Evolutionary conservation across 2,797 vertebrate species (phyloP).

Genomic region (Ciconia nigra): DNA sequence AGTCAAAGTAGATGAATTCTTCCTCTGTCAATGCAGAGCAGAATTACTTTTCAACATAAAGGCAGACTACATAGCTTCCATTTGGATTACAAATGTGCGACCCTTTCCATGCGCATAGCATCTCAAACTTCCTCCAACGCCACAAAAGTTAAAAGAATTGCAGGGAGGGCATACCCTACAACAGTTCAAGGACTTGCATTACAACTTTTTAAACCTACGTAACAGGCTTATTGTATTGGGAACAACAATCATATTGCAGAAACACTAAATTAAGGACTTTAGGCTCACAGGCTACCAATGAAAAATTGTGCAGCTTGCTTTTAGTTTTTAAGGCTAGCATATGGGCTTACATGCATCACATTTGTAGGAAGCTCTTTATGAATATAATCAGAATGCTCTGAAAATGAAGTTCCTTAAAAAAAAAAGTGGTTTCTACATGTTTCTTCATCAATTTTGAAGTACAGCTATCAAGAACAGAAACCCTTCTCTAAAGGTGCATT

Average conservation of each 20-base stretch:
- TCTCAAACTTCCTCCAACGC: not conserved
- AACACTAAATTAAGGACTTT: not conserved
- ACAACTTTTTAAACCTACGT: not conserved
- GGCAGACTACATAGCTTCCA: not conserved
- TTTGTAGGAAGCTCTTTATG: not conserved
- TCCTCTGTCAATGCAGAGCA: not conserved
- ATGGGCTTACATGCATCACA: not conserved
- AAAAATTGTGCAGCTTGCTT: not conserved
- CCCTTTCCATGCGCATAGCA: not conserved
- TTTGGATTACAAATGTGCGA: not conserved
- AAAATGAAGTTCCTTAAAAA: not conserved
- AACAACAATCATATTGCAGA: not conserved
- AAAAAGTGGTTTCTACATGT: not conserved
- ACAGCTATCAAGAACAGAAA: not conserved
- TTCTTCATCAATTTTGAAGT: not conserved
- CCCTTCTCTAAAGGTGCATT: not conserved
- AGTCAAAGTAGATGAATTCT: not conserved
- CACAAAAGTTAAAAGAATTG: not conserved
- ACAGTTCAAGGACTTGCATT: not conserved
- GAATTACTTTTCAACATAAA: not conserved
- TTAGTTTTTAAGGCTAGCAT: not conserved
- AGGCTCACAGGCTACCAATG: not conserved
- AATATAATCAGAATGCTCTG: not conserved
- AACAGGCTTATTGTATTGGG: not conserved
- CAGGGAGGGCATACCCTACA: not conserved